Conservation (phyloP, 2,888 invertebrate species). For the Penaeus monodon region DNA sequence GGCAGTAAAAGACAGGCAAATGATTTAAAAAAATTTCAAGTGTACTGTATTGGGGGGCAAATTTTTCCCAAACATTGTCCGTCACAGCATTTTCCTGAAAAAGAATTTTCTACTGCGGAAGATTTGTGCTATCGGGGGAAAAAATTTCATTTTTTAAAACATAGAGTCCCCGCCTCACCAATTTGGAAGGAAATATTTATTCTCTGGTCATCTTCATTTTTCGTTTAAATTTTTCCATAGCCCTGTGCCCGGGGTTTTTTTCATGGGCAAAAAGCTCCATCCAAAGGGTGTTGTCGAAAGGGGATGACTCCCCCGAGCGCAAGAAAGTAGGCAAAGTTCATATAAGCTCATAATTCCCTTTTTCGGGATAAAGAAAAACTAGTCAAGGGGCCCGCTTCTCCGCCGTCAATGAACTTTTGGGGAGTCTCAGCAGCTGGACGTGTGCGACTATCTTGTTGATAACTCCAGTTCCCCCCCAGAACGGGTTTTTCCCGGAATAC, state of each 20-base stretch:
- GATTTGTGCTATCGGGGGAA: no score
- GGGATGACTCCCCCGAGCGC: slow-evolving; percentile 70
- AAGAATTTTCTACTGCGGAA: no score
- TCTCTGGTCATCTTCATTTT: slow-evolving; percentile 66
- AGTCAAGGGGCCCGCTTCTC: slow-evolving; percentile 68
- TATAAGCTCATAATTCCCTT: slow-evolving; percentile 70
- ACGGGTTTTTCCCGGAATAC: slow-evolving; percentile 61
- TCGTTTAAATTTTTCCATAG: slow-evolving; percentile 66
- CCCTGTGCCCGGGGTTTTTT: slow-evolving; percentile 31
- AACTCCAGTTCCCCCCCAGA: slow-evolving; percentile 67
- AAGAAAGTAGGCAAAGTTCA: slow-evolving; percentile 69
- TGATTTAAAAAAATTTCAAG: no score
- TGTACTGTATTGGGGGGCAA: no score
- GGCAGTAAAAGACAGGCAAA: no score
- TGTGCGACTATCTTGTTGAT: slow-evolving; percentile 67
- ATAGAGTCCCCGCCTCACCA: slow-evolving; percentile 68
- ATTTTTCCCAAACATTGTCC: no score
- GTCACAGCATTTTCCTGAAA: no score
- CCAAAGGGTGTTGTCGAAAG: slow-evolving; percentile 69
- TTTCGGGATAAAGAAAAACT: slow-evolving; percentile 70
- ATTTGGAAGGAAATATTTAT: slow-evolving; percentile 67
- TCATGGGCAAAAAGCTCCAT: slow-evolving; percentile 57
- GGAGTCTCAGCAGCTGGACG: slow-evolving; percentile 66
- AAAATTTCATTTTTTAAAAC: slow-evolving; percentile 38
- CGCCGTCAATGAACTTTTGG: slow-evolving; percentile 67